Evolutionary conservation across 2,113 vertebrate species (phyloP).

Genomic region (Lepus europaeus): DNA sequence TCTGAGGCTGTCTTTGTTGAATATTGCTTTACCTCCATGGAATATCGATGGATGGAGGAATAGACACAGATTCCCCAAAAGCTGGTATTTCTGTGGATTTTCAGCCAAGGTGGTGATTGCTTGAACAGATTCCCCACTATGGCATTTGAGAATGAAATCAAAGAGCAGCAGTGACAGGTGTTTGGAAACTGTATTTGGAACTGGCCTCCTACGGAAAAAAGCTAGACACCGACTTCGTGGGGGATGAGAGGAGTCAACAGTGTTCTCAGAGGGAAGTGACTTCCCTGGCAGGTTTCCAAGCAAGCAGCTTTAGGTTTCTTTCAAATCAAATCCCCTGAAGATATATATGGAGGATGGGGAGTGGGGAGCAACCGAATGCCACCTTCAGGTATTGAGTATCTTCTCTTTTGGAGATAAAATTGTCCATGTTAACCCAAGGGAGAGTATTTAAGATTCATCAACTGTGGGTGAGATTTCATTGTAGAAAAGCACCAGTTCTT

Average conservation of each 20-base stretch:
- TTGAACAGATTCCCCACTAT: constrained; percentile 38
- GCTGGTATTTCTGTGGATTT: constrained; percentile 48
- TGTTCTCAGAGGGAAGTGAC: constrained; percentile 42
- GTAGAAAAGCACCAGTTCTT: background rate
- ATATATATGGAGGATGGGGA: background rate
- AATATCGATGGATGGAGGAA: background rate
- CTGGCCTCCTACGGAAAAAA: constrained; percentile 60
- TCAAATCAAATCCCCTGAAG: constrained; percentile 55
- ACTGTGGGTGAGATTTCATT: background rate
- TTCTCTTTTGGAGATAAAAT: constrained; percentile 62
- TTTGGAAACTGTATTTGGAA: constrained; percentile 73
- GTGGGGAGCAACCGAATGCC: background rate
- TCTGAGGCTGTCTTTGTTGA: background rate
- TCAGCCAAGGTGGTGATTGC: background rate
- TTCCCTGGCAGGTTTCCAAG: constrained; percentile 61
- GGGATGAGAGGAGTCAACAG: constrained; percentile 40
- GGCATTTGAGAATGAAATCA: constrained; percentile 67
- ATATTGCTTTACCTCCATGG: background rate
- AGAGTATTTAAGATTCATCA: constrained; percentile 9
- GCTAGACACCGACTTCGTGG: constrained; percentile 52
- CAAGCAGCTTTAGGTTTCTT: constrained; percentile 47
- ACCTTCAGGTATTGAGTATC: background rate
- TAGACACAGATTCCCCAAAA: constrained; percentile 45
- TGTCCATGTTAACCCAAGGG: background rate
- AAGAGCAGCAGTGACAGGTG: constrained; percentile 63